Evolutionary conservation across 2,888 invertebrate genomes (phyloP), one percentile per base, ranked within the genome.

Genomic region (Brenthis daphne): DNA sequence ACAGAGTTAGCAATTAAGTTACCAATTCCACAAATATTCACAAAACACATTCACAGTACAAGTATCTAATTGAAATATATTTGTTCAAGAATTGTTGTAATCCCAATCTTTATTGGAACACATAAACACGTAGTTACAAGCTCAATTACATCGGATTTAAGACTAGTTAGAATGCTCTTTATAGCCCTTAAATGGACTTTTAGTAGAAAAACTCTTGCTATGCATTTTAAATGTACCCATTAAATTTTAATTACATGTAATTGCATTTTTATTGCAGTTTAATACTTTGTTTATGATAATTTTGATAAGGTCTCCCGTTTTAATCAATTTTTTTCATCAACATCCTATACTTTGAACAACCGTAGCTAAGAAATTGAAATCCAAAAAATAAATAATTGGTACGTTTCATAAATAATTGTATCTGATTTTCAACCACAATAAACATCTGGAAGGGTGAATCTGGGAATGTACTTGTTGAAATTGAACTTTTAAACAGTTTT

Each of bases 91-190:
- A 60, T 51, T 56, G 58, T 20, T 47, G 29, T 48, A 48, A 57
- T 57, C 50, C 60, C 86, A 64, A 64, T 68, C 57, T 58, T 58
- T 64, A 68, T 64, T 24, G 58, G 60, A 61, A 67, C 43, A 67
- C 67, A 67, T 67, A 61, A 67, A 67, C 61, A 66, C 54, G 48
- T 54, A 61, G 55, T 61, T 61, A 61, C 61, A 61, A 56, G 56
- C 54, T 43, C 56, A 61, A 61, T 61, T 67, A 55, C 50, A 29
- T 48, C 37, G 61, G 61, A 61, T 50, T 67, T 60, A 61, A 56
- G 56, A 50, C 51, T 37, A 37, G 48, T 67, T 56, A 50, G 61
- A 67, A 67, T 61, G 56, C 56, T 50, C 50, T 61, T 56, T 50
- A 67, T 63, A 63, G 63, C 53, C 63, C 53, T 63, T 53, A 63